Evolutionary conservation across 2,797 vertebrate genomes (phyloP), one percentile per base, ranked within the genome.

Genomic region (Tragelaphus oryx): DNA sequence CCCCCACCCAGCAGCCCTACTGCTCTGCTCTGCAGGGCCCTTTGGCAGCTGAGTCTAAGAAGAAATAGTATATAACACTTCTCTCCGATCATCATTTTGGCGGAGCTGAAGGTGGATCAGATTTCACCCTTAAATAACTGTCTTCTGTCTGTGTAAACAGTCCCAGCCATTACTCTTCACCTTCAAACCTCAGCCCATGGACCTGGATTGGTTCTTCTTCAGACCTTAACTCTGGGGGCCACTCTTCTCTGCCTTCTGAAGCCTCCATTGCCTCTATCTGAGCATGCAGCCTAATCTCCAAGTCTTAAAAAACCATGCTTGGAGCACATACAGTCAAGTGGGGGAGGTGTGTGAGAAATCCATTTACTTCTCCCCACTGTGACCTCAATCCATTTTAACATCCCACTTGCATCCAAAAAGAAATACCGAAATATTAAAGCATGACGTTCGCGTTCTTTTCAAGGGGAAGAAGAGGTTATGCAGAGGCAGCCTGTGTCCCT

Each of bases 111-210:
- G 78, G 65, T 87, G 0, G 86, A 84, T 98, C 93, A 7, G 6
- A 83, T 97, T 97, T 97, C 96, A 90, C 78, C 97, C 97, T 0
- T 0, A 97, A 98, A 97, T 98, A 97, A 92, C 92, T 52, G 50
- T 75, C 82, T 95, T 87, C 97, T 97, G 54, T 94, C 90, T 95
- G 16, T 87, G 89, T 97, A 95, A 93, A 97, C 81, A 95, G 57
- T 87, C 75, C 83, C 78, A 60, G 44, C 62, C 78, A 71, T 89
- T 75, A 0, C 0, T 95, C 17, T 4, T 80, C 68, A 83, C 87
- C 68, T 96, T 97, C 94, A 94, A 92, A 97, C 89, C 94, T 93
- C 84, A 97, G 89, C 76, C 0, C 55, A 11, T 78, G 17, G 65
- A 82, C 91, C 83, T 28, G 2, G 60, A 10, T 17, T 50, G 71